Conservation (phyloP, 2,113 vertebrate genomes). For the Jaculus jaculus region DNA sequence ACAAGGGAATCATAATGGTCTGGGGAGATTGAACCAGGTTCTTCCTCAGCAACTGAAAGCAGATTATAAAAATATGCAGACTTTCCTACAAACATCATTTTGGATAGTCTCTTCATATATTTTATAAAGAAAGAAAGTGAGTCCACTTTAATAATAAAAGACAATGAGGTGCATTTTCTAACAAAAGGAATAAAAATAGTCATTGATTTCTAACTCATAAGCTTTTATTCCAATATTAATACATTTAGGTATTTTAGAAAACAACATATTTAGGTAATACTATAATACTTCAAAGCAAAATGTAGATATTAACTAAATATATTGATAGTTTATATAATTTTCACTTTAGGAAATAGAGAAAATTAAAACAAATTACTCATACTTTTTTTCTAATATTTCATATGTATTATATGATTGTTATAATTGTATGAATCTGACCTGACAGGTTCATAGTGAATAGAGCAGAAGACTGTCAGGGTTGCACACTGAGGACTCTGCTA, state of each 20-base stretch:
- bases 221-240: background rate
- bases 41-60: conserved; percentile 42
- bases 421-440: background rate
- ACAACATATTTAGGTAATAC: background rate
- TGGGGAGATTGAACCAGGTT: conserved; percentile 43
- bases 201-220: background rate
- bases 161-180: conserved; percentile 1
- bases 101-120: conserved; percentile 22
- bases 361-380: background rate
- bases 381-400: background rate
- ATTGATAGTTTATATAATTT: background rate
- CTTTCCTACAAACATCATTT: conserved; percentile 47
- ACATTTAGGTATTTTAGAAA: background rate
- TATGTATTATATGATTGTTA: background rate
- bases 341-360: conserved; percentile 4
- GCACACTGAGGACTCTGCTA: background rate
- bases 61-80: conserved; percentile 34
- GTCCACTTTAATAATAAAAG: background rate
- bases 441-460: background rate
- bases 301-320: conserved; percentile 9
- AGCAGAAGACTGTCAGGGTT: no score
- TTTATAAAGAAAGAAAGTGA: conserved; percentile 38
- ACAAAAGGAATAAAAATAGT: background rate
- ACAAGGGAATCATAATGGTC: conserved; percentile 60
- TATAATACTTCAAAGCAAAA: background rate